Evolutionary conservation across 2,797 vertebrate species (phyloP), one percentile per base, ranked within the genome.

Genomic region (Phylloscopus collybita): DNA sequence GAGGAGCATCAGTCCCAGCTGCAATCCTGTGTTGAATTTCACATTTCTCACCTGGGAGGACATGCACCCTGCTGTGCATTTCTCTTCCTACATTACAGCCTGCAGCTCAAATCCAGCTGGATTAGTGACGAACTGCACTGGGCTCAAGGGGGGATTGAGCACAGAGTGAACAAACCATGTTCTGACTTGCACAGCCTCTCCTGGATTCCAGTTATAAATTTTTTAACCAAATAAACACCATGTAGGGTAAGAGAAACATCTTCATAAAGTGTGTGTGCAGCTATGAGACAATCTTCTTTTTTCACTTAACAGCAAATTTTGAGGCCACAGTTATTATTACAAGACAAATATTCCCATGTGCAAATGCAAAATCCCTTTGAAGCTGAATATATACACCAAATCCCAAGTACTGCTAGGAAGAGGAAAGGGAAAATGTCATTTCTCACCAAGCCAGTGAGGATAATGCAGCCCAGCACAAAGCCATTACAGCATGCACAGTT

Each of bases 51-150:
- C 44, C 44, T 3, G 2, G 47, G 16, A 75, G 73, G 47, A 79
- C 49, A 45, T 3, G 25, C 45, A 65, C 51, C 27, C 49, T 36
- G 30, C 40, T 85, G 40, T 22, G 50, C 47, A 42, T 80, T 80
- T 70, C 80, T 76, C 40, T 86, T 75, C 42, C 53, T 86, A 80
- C 38, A 38, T 34, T 59, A 78, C 42, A 95, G 57, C 36, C 67
- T 62, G 64, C 62, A 92, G 78, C 60, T 85, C 71, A 76, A 80
- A 93, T 87, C 78, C 74, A 60, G 40, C 51, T 76, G 84, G 89
- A 92, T 92, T 93, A 95, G 64, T 51, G 78, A 86, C 0, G 1
- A 79, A 76, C 80, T 76, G 62, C 3, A 1, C 64, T 49, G 71
- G 29, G 74, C 91, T 94, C 89, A 85, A 87, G 76, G 9, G 32